These are phyloP conservation scores for Erethizon dorsatum DNA, from an alignment of 2,797 vertebrate species.

Conservation along the genomic window DNA sequence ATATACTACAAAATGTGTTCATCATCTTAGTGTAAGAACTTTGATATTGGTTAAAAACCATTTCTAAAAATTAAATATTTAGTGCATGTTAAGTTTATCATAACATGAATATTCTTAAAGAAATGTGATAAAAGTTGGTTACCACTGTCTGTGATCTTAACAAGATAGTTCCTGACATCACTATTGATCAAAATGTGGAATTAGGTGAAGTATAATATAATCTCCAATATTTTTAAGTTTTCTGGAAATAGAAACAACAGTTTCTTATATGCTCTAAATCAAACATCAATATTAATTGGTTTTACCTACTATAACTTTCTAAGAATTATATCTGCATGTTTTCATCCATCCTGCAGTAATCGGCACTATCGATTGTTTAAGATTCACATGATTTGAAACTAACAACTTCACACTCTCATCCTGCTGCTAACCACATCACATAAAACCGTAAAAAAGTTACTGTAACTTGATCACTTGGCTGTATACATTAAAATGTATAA, in stretches of 20 bases:
- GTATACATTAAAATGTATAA: neutral
- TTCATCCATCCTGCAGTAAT: conserved; percentile 75
- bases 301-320: conserved; percentile 81
- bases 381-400: neutral
- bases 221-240: conserved; percentile 84
- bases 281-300: conserved; percentile 80
- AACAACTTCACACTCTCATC: neutral
- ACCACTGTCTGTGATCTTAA: conserved; percentile 78
- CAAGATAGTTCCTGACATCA: conserved; percentile 75
- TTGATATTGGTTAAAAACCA: neutral
- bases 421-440: neutral
- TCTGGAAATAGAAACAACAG: conserved; percentile 82
- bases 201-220: conserved; percentile 85
- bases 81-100: conserved; percentile 59
- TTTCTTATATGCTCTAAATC: conserved; percentile 75
- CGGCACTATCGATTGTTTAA: neutral
- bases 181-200: conserved; percentile 80
- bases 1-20: neutral
- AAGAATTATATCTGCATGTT: conserved; percentile 73
- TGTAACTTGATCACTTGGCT: neutral
- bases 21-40: neutral
- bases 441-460: neutral
- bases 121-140: conserved; percentile 82
- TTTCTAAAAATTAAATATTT: conserved; percentile 59
- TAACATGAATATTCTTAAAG: conserved; percentile 83